Evolutionary conservation across 2,888 invertebrate genomes (phyloP).

Genomic region (Drosophila dives): DNA sequence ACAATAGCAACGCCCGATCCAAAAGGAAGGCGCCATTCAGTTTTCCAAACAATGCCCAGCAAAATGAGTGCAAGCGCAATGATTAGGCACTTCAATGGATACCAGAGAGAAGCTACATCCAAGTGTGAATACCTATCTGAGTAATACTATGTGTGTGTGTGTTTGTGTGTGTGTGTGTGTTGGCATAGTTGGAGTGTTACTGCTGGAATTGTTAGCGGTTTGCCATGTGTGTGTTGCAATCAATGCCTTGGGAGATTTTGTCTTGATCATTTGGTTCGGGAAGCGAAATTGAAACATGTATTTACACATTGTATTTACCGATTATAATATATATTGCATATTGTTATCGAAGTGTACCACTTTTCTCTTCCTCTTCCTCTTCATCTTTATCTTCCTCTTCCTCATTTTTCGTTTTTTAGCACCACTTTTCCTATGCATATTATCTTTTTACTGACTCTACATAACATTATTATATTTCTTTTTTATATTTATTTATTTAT

Average conservation of each 20-base stretch:
- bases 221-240: conserved; percentile 14
- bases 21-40: conserved; percentile 54
- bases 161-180: conserved; percentile 5
- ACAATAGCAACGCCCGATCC: conserved; percentile 35
- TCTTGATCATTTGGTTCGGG: conserved; percentile 19
- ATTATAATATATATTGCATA: conserved; percentile 1
- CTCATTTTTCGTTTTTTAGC: neutral
- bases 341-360: neutral
- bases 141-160: neutral
- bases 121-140: neutral
- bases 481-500: no score
- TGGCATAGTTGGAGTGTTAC: conserved; percentile 1
- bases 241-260: conserved; percentile 20
- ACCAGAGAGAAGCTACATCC: neutral
- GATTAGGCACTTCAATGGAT: conserved; percentile 47
- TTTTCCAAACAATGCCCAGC: conserved; percentile 65
- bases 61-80: conserved; percentile 66
- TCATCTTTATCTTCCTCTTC: conserved; percentile 1
- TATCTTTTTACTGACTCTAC: neutral
- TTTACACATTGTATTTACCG: conserved; percentile 8
- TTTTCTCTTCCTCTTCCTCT: conserved; percentile 1
- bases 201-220: conserved; percentile 13
- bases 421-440: neutral
- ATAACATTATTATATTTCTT: neutral
- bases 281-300: conserved; percentile 32